Percentiles rank a stretch among this genome's conserved stretches.
These are phyloP conservation scores for Euspilapteryx auroguttella DNA, from an alignment of 2,888 invertebrate genomes.

Conservation along the genomic window DNA sequence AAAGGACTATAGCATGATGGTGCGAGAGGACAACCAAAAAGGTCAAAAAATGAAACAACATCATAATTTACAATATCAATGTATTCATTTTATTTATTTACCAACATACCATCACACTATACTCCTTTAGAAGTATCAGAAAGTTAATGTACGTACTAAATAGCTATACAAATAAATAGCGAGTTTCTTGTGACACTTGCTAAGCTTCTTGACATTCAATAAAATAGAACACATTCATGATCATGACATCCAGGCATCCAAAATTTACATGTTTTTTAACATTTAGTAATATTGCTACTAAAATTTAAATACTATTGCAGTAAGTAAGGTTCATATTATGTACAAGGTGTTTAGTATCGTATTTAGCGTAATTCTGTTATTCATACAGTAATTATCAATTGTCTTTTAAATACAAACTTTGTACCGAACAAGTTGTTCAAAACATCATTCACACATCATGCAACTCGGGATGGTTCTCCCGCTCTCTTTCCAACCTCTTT, in stretches of 20 bases:
- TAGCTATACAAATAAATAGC: too few relatives aligned
- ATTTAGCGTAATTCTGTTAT: too few relatives aligned
- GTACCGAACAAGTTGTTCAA: not conserved
- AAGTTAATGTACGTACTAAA: not conserved
- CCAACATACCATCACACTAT: slow-evolving; percentile 49
- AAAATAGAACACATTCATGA: not conserved
- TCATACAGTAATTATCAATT: not conserved
- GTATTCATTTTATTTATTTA: slow-evolving; percentile 27
- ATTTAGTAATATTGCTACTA: too few relatives aligned
- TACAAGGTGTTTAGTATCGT: too few relatives aligned
- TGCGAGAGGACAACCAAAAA: slow-evolving; percentile 15
- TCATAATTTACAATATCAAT: slow-evolving; percentile 17
- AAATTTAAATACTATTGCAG: too few relatives aligned
- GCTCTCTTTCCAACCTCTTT: slow-evolving; percentile 17
- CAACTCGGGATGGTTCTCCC: slow-evolving; percentile 27
- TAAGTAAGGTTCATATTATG: too few relatives aligned
- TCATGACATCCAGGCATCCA: not conserved
- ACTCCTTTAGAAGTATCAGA: slow-evolving; percentile 11
- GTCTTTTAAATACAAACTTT: not conserved
- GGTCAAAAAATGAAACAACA: slow-evolving; percentile 44
- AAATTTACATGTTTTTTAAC: too few relatives aligned
- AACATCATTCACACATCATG: slow-evolving; percentile 26
- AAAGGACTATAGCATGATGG: slow-evolving; percentile 51
- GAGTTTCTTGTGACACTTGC: too few relatives aligned
- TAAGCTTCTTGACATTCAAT: too few relatives aligned